Conservation (phyloP, 2,888 invertebrate genomes). For the Helicoverpa assulta region DNA sequence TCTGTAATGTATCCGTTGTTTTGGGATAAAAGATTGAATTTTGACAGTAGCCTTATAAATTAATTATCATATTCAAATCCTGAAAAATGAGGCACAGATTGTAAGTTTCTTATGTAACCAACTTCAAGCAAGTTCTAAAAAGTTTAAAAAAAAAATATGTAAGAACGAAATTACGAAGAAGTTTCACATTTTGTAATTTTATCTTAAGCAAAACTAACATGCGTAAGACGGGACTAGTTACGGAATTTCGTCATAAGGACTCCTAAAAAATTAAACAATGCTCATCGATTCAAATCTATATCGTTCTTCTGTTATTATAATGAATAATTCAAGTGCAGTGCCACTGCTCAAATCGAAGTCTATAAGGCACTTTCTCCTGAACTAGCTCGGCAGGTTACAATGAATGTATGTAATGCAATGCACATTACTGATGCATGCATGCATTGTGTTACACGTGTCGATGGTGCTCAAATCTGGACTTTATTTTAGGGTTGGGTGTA, state of each 20-base stretch:
- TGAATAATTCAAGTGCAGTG: slow-evolving; percentile 65
- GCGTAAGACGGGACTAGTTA: background rate
- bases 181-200: too few species aligned
- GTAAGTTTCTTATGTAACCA: too few species aligned
- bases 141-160: too few species aligned
- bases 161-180: too few species aligned
- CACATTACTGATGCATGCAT: slow-evolving; percentile 63
- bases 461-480: slow-evolving; percentile 24
- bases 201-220: too few species aligned
- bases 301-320: slow-evolving; percentile 62
- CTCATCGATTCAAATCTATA: slow-evolving; percentile 62
- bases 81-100: too few species aligned
- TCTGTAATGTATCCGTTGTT: too few species aligned
- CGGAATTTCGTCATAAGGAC: slow-evolving; percentile 8
- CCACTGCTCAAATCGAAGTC: slow-evolving; percentile 57
- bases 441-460: slow-evolving; percentile 59
- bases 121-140: too few species aligned
- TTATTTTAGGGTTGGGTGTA: slow-evolving; percentile 49
- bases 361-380: slow-evolving; percentile 68
- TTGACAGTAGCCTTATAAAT: too few species aligned
- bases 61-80: too few species aligned
- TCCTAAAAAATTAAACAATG: slow-evolving; percentile 62
- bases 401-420: slow-evolving; percentile 70
- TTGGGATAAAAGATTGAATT: too few species aligned
- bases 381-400: slow-evolving; percentile 72